Conservation (phyloP, 2,113 vertebrate genomes). For the Pica pica region DNA sequence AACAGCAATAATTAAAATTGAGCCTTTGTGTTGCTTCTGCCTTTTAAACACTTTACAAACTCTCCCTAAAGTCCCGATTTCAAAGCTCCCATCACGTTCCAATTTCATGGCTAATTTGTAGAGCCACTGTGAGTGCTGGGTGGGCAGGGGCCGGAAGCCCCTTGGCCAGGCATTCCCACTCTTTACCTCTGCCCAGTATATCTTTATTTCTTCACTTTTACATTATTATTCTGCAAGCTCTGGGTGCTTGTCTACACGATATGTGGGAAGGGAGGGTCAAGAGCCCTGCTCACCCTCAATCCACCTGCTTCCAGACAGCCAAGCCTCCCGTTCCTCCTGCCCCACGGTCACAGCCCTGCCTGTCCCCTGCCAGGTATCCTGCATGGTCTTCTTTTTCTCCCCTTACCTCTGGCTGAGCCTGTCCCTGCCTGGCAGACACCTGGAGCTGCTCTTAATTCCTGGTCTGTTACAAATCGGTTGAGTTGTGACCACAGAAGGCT, state of each 20-base stretch:
- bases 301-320: background rate
- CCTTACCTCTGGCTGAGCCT: background rate
- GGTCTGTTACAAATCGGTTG: accelerated
- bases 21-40: conserved; percentile 11
- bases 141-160: accelerated
- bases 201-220: background rate
- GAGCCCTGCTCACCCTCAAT: no score
- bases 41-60: background rate
- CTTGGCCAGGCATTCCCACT: accelerated
- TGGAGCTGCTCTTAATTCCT: background rate
- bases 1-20: conserved; percentile 8
- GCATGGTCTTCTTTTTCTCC: background rate
- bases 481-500: background rate
- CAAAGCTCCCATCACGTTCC: background rate
- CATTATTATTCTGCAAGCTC: background rate
- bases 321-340: background rate
- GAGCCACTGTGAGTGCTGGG: background rate
- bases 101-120: background rate
- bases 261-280: accelerated
- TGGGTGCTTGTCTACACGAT: accelerated
- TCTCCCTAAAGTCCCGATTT: background rate
- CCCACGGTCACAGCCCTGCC: background rate
- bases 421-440: background rate
- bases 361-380: background rate
- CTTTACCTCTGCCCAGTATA: accelerated